Evolutionary conservation across 2,113 vertebrate species (phyloP).

Genomic region (Propithecus coquereli): DNA sequence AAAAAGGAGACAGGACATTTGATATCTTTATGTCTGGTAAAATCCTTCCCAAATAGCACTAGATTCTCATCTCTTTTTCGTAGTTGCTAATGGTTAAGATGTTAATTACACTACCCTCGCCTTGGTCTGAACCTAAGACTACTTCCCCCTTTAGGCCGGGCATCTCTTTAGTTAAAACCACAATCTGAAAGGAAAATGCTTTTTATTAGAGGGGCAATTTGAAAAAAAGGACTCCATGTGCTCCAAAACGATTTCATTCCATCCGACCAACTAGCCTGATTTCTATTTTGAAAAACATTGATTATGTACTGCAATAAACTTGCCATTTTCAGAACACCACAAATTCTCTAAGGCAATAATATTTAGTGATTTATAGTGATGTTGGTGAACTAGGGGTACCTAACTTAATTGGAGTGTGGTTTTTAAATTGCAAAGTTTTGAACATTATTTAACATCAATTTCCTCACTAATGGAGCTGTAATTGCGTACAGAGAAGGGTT

Average conservation of each 20-base stretch:
- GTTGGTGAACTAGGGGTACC: conserved; percentile 19
- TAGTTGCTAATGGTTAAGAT: neutral
- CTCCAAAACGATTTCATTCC: conserved; percentile 52
- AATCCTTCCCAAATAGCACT: conserved; percentile 30
- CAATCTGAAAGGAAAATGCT: conserved; percentile 42
- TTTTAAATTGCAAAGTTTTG: conserved; percentile 65
- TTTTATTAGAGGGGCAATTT: conserved; percentile 38
- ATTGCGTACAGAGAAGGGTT: conserved; percentile 54
- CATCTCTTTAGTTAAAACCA: conserved; percentile 28
- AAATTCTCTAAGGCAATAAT: conserved; percentile 39
- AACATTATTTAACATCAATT: conserved; percentile 63
- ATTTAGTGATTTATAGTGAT: conserved; percentile 33
- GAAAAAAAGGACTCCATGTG: neutral
- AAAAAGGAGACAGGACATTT: conserved; percentile 18
- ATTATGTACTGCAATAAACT: conserved; percentile 35
- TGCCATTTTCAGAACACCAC: conserved; percentile 49
- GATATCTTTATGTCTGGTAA: conserved; percentile 56
- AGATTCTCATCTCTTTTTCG: conserved; percentile 12
- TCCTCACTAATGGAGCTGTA: conserved; percentile 54
- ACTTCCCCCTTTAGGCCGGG: neutral
- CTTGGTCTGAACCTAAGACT: neutral
- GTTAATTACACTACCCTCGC: neutral
- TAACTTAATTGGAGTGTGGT: conserved; percentile 45
- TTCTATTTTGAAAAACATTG: conserved; percentile 67
- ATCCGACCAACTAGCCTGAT: conserved; percentile 56